A percentile compares a stretch with the other conserved stretches of the same genome.
Conservation (phyloP, 2,797 vertebrate genomes). For the Melopsittacus undulatus region DNA sequence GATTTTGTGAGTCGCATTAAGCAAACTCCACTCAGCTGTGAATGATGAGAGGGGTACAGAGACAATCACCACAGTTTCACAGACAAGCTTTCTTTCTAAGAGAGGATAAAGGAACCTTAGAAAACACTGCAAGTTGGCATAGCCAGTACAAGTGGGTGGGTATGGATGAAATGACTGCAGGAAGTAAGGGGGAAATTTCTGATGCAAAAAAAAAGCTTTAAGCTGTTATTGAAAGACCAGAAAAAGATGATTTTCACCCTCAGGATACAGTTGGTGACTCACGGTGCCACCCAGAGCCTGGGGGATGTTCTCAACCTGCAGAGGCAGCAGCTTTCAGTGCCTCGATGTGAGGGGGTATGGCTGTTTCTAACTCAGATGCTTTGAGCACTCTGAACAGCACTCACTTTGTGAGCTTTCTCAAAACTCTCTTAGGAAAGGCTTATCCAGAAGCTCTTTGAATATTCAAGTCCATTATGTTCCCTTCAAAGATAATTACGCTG, state of each 20-base stretch:
- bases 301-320: background rate
- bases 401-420: background rate
- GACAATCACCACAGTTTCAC: background rate
- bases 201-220: background rate
- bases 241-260: background rate
- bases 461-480: background rate
- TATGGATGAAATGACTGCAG: background rate
- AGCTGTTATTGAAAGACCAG: background rate
- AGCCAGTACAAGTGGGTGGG: background rate
- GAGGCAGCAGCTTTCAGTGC: background rate
- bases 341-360: background rate
- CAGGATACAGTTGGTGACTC: background rate
- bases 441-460: conserved; percentile 26
- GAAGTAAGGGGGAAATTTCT: background rate
- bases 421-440: background rate
- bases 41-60: background rate
- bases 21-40: background rate
- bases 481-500: conserved; percentile 42
- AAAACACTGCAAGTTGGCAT: background rate
- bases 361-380: background rate
- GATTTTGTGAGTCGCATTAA: background rate
- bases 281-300: background rate
- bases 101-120: background rate
- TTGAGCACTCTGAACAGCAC: background rate
- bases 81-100: background rate